Conservation (phyloP, 1,140 invertebrate genomes). For the Lamellibrachia luymesi region DNA sequence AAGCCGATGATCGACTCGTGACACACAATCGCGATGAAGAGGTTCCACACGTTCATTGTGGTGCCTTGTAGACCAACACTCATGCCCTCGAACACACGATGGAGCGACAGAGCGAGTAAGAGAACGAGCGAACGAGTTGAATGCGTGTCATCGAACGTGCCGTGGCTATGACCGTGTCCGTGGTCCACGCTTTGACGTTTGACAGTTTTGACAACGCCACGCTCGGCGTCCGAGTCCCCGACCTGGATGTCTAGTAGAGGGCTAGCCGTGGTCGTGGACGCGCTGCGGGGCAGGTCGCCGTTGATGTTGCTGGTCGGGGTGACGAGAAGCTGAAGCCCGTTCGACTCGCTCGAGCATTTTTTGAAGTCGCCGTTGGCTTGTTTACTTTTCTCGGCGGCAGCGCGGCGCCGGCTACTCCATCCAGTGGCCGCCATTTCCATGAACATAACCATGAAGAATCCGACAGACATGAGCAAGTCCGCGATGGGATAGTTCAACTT, state of each 20-base stretch:
- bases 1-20: constrained; percentile 57
- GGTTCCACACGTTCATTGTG: constrained; percentile 39
- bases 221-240: constrained; percentile 21
- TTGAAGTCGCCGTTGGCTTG: neutral
- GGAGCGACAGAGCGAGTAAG: constrained; percentile 54
- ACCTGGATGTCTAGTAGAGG: neutral
- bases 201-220: neutral
- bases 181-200: neutral
- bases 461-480: constrained; percentile 70
- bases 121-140: constrained; percentile 48
- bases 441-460: constrained; percentile 83
- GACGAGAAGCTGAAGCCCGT: neutral
- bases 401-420: constrained; percentile 24
- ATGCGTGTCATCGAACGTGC: constrained; percentile 20
- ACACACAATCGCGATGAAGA: constrained; percentile 56
- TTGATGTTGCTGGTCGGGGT: neutral
- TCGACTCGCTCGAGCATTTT: neutral
- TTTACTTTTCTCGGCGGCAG: constrained; percentile 15
- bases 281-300: neutral
- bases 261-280: neutral
- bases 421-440: constrained; percentile 73
- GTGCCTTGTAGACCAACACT: constrained; percentile 56
- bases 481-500: constrained; percentile 64
- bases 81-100: constrained; percentile 59
- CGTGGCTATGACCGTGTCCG: neutral